phyloP scores from a whole-genome alignment of 2,113 vertebrate genomes.

The Lepus europaeus region DNA sequence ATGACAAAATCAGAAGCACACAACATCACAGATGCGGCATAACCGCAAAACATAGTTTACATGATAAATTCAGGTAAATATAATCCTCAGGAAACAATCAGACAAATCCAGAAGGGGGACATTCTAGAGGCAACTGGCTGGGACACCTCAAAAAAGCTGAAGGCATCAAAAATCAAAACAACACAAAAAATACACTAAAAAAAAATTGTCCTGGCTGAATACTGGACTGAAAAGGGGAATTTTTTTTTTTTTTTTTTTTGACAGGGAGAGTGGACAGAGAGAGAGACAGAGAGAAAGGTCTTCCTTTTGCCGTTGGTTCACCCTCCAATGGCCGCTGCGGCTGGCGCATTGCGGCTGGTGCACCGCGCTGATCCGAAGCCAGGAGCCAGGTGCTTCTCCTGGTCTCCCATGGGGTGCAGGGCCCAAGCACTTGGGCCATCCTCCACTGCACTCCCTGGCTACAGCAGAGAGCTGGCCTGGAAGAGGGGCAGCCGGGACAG shows the following conservation, averaged over 20 bases:
- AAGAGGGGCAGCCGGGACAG: too few species aligned
- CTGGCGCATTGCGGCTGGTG: too few species aligned
- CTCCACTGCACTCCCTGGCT: too few species aligned
- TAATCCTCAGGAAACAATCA: background rate
- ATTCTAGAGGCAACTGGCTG: constrained; percentile 24
- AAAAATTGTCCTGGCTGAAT: background rate
- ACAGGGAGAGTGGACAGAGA: too few species aligned
- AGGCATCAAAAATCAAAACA: background rate
- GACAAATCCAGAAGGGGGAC: background rate
- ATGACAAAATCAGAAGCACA: background rate
- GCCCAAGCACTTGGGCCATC: too few species aligned
- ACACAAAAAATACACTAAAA: background rate
- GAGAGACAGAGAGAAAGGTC: too few species aligned
- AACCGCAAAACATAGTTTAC: background rate
- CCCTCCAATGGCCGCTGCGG: too few species aligned
- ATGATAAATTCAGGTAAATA: constrained; percentile 13
- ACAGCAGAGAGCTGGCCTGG: too few species aligned
- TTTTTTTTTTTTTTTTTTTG: background rate
- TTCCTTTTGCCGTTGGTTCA: too few species aligned
- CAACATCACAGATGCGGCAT: background rate
- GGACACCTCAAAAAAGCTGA: constrained; percentile 1
- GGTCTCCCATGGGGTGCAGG: too few species aligned
- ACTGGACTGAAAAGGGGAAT: background rate
- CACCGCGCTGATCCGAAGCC: too few species aligned
- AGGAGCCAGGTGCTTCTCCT: too few species aligned